These are phyloP conservation scores for Pogonognathellus flavescens DNA, from an alignment of 1,140 invertebrate genomes.

Conservation along the genomic window DNA sequence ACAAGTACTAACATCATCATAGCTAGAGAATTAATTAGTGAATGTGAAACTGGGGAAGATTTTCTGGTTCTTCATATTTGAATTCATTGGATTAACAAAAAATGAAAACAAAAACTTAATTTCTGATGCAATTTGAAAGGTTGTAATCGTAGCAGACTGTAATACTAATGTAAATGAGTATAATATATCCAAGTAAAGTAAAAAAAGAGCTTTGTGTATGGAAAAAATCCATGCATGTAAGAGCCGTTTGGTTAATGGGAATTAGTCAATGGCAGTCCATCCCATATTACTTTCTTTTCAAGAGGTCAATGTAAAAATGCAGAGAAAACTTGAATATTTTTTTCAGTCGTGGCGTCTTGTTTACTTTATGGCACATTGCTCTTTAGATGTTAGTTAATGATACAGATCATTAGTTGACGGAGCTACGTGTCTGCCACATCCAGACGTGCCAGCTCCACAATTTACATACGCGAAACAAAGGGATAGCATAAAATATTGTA, in stretches of 20 bases:
- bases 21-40: neutral
- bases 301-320: constrained; percentile 33
- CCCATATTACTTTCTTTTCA: constrained; percentile 8
- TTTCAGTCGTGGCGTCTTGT: neutral
- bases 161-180: neutral
- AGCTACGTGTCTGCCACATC: too few relatives aligned
- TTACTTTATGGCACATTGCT: neutral
- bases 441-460: too few relatives aligned
- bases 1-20: neutral
- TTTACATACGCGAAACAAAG: too few relatives aligned
- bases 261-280: neutral
- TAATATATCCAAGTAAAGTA: neutral
- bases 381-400: neutral
- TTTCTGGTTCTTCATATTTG: neutral
- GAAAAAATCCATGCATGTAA: too few relatives aligned
- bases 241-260: neutral
- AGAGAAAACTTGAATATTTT: constrained; percentile 10
- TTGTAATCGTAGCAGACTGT: too few relatives aligned
- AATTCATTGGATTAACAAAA: neutral
- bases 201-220: neutral
- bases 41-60: neutral
- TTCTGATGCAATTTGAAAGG: constrained; percentile 23
- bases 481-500: too few relatives aligned
- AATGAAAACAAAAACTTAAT: neutral
- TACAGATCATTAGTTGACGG: too few relatives aligned